Evolutionary conservation across 2,113 vertebrate genomes (phyloP), one percentile per base, ranked within the genome.

Genomic region (Cromileptes altivelis): DNA sequence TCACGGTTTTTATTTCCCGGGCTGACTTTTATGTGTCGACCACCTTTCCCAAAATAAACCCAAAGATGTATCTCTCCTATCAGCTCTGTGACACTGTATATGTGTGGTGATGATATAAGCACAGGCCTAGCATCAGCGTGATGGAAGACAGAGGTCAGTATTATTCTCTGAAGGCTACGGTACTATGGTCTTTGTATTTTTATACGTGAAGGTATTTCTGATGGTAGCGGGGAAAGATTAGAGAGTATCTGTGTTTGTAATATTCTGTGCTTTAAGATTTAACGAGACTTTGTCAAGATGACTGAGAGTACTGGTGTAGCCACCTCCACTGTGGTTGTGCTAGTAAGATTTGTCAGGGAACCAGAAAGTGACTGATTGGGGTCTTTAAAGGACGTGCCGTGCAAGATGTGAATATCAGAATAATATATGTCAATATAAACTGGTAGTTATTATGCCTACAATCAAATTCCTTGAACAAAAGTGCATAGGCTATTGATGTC

Each of bases 391-490:
- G 86, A 93, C 67, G 80, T 84, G 62, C 45, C 55, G 42, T 93
- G 91, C 90, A 90, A 91, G 82, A 93, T 92, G 94, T 90, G 83
- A 93, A 93, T 94, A 91, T 91, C 75, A 89, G 88, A 93, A 91
- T 94, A 94, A 95, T 96, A 95, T 95, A 94, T 94, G 90, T 91
- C 79, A 65, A 86, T 76, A 82, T 85, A 87, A 84, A 81, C 57
- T 90, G 82, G 67, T 82, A 84, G 85, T 85, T 64, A 61, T 86
- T 78, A 81, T 76, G 78, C 81, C 91, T 88, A 71, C 82, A 88
- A 77, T 86, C 70, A 19, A 87, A 84, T 63, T 83, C 58, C 67
- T 89, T 85, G 50, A 85, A 78, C 58, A 76, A 83, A 90, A 78
- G 78, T 85, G 81, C 74, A 62, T 52, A 91, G 88, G 82, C 69